A percentile compares a stretch with the other conserved stretches of the same genome.
Conservation (phyloP, 2,888 invertebrate species). For the Cylindroiulus punctatus region DNA sequence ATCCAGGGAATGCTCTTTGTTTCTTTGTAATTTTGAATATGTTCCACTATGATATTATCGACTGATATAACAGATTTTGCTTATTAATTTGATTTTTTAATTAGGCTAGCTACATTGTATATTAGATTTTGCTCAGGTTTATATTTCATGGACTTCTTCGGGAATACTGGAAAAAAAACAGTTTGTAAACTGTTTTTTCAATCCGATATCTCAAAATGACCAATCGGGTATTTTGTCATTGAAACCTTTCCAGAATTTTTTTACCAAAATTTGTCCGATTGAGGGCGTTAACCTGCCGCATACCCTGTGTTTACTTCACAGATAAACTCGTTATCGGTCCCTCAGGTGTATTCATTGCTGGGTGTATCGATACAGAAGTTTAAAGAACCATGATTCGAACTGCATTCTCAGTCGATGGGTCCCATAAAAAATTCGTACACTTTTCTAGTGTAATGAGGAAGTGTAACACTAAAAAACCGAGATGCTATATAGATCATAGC, state of each 20-base stretch:
- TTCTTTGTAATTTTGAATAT: too few relatives aligned
- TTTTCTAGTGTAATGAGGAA: background rate
- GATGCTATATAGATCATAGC: background rate
- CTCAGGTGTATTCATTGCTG: too few relatives aligned
- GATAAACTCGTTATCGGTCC: slow-evolving; percentile 20
- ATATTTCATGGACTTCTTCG: too few relatives aligned
- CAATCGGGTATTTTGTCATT: background rate
- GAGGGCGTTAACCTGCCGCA: slow-evolving; percentile 2
- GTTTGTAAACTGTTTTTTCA: background rate
- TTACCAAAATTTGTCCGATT: background rate
- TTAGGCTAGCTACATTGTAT: too few relatives aligned
- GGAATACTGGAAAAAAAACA: background rate
- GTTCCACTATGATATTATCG: too few relatives aligned
- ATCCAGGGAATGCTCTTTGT: too few relatives aligned
- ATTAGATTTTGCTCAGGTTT: too few relatives aligned
- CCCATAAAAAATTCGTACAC: background rate
- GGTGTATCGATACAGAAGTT: slow-evolving; percentile 15
- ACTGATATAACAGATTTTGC: too few relatives aligned
- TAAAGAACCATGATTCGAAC: background rate
- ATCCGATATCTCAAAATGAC: too few relatives aligned
- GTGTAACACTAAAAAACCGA: background rate
- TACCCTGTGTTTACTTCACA: background rate
- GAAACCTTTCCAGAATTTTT: background rate
- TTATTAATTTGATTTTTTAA: too few relatives aligned
- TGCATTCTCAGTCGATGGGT: background rate